Evolutionary conservation across 64 coral and sea anemone genomes (phyloP).

Genomic region (Porites australiensis): DNA sequence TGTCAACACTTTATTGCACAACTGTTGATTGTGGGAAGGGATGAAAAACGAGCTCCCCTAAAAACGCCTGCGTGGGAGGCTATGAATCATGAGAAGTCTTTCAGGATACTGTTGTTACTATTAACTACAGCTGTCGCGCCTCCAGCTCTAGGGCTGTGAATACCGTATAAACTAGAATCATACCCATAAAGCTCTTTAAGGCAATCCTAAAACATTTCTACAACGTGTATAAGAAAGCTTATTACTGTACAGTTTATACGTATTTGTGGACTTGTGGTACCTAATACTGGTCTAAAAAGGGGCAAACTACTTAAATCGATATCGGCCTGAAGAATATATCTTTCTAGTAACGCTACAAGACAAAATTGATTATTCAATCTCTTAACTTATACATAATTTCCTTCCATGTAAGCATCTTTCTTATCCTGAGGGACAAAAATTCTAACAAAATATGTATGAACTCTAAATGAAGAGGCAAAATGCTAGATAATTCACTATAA

Average conservation of each 20-base stretch:
- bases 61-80: no score
- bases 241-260: slow-evolving; percentile 11
- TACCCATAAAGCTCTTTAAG: slow-evolving; percentile 25
- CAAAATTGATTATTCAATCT: slow-evolving; percentile 13
- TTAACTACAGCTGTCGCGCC: slow-evolving; percentile 15
- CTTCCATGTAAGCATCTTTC: slow-evolving; percentile 17
- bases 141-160: slow-evolving; percentile 10
- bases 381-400: slow-evolving; percentile 34
- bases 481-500: no score
- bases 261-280: not conserved
- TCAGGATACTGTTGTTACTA: not conserved
- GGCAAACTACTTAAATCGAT: slow-evolving; percentile 28
- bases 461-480: no score
- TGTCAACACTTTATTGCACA: no score
- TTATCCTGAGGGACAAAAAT: not conserved
- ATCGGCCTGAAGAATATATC: slow-evolving; percentile 18
- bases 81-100: no score
- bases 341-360: slow-evolving; percentile 34
- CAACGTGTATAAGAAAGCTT: slow-evolving; percentile 33
- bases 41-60: no score
- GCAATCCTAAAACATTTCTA: slow-evolving; percentile 18
- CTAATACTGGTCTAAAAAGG: slow-evolving; percentile 2
- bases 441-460: no score
- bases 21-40: no score
- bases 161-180: not conserved